Conservation (phyloP, 2,113 vertebrate genomes). For the Pseudopipra pipra region DNA sequence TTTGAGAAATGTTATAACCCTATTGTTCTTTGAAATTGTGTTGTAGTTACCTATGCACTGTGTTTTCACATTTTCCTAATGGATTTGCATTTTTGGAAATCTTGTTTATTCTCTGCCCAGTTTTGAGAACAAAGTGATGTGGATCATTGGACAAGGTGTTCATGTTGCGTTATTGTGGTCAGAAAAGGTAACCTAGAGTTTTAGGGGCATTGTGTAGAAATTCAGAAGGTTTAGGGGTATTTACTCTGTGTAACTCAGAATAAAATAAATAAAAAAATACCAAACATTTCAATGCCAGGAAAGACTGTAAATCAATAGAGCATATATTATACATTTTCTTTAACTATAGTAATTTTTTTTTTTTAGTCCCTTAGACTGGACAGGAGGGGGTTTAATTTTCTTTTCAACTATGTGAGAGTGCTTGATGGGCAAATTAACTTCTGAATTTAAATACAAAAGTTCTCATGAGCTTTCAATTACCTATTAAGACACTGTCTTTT, state of each 20-base stretch:
- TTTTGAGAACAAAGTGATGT: neutral
- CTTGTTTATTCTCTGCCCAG: neutral
- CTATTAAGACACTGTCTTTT: neutral
- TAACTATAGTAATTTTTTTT: neutral
- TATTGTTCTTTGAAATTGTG: neutral
- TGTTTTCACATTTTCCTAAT: neutral
- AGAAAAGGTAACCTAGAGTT: neutral
- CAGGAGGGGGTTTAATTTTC: neutral
- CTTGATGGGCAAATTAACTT: neutral
- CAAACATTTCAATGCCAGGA: neutral
- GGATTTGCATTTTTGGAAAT: neutral
- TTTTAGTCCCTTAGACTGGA: neutral
- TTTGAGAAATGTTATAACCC: neutral
- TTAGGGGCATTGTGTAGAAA: neutral
- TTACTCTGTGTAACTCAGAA: neutral
- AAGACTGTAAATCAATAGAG: neutral
- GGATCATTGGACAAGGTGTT: neutral
- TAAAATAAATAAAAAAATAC: neutral
- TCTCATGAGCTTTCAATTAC: neutral
- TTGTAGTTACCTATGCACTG: neutral
- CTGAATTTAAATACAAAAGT: neutral
- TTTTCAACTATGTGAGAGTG: neutral
- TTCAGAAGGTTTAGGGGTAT: neutral
- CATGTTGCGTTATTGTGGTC: neutral
- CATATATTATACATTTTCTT: neutral